Evolutionary conservation across 2,797 vertebrate species (phyloP).

Genomic region (Trichosurus vulpecula): DNA sequence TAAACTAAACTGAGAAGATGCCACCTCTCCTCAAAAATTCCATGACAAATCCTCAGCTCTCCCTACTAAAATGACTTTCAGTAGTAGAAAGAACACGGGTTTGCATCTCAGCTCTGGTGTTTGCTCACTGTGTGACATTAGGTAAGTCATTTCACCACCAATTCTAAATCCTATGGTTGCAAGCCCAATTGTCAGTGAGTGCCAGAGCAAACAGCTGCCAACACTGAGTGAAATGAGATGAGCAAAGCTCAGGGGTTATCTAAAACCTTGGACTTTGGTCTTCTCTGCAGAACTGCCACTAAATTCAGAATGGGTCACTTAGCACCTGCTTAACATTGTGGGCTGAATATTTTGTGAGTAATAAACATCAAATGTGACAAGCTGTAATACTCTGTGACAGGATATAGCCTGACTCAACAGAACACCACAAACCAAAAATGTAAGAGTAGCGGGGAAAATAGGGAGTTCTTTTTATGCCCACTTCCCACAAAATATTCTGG

Average conservation of each 20-base stretch:
- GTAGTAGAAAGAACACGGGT: neutral
- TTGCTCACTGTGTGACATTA: neutral
- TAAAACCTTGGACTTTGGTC: neutral
- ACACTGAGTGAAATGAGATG: neutral
- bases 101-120: neutral
- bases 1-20: neutral
- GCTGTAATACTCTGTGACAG: conserved; percentile 15
- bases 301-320: conserved; percentile 18
- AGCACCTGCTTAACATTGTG: neutral
- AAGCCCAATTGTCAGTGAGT: neutral
- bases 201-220: neutral
- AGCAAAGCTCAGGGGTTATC: neutral
- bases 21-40: neutral
- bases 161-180: neutral
- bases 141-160: neutral
- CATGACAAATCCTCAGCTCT: neutral
- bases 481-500: conserved; percentile 18
- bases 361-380: neutral
- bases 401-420: neutral
- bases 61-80: neutral
- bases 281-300: neutral
- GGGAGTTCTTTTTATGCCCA: neutral
- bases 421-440: conserved; percentile 14
- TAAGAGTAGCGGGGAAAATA: neutral
- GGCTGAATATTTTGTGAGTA: conserved; percentile 17